These are phyloP conservation scores for Ecdyonurus torrentis DNA, from an alignment of 2,888 invertebrate genomes.

Conservation along the genomic window DNA sequence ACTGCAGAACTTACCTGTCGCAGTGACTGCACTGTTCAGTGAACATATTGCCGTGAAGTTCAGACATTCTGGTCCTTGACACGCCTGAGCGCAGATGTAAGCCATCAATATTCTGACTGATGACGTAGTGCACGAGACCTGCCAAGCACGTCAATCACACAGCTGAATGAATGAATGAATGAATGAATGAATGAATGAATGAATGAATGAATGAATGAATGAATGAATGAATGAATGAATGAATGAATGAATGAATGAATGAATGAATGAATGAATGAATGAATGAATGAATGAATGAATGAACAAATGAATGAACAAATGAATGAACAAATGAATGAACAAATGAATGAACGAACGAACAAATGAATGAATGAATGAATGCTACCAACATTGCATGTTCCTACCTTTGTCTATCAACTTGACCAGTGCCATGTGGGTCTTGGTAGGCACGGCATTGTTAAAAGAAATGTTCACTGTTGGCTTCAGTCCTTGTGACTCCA, in stretches of 20 bases:
- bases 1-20: conserved; percentile 38
- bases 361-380: neutral
- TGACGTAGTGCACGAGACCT: conserved; percentile 62
- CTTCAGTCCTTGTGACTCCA: conserved; percentile 76
- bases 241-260: too few relatives aligned
- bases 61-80: conserved; percentile 60
- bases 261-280: too few relatives aligned
- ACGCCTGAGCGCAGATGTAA: conserved; percentile 85
- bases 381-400: neutral
- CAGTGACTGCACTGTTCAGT: conserved; percentile 85
- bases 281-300: neutral
- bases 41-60: conserved; percentile 98
- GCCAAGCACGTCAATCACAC: conserved; percentile 20
- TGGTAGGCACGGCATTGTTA: conserved; percentile 77
- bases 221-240: too few relatives aligned
- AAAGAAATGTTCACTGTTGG: conserved; percentile 75
- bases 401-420: conserved; percentile 23
- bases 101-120: conserved; percentile 98
- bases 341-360: too few relatives aligned
- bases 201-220: too few relatives aligned
- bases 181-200: too few relatives aligned
- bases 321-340: too few relatives aligned
- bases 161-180: too few relatives aligned
- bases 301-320: too few relatives aligned
- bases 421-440: conserved; percentile 83